These are phyloP conservation scores for Albula goreensis DNA, from an alignment of 2,113 vertebrate genomes.

Conservation along the genomic window DNA sequence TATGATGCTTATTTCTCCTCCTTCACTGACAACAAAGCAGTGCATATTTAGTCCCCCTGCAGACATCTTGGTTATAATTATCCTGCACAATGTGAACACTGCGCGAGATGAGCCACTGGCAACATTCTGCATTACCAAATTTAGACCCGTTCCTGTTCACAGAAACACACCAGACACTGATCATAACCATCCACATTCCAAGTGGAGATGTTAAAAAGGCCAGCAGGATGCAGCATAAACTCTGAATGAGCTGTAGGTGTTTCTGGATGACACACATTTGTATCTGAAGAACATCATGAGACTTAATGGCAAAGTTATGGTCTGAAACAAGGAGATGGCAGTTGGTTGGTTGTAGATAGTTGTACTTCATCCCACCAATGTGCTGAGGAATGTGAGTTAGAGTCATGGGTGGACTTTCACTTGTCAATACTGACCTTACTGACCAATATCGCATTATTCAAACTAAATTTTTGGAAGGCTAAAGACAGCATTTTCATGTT, in stretches of 20 bases:
- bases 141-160: neutral
- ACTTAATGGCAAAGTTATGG: too few relatives aligned
- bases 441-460: too few relatives aligned
- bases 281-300: too few relatives aligned
- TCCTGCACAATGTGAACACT: neutral
- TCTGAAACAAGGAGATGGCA: too few relatives aligned
- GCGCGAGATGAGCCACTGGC: neutral
- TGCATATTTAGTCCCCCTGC: neutral
- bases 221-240: neutral
- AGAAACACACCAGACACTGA: neutral
- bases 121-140: neutral
- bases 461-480: too few relatives aligned
- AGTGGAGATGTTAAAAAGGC: neutral
- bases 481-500: too few relatives aligned
- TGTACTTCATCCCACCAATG: too few relatives aligned
- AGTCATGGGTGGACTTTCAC: too few relatives aligned
- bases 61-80: slow-evolving; percentile 10
- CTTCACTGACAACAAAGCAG: neutral
- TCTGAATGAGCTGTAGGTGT: neutral
- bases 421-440: too few relatives aligned
- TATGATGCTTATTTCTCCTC: neutral
- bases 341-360: too few relatives aligned
- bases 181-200: neutral
- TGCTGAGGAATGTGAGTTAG: too few relatives aligned
- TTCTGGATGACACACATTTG: neutral